phyloP scores from a whole-genome alignment of 2,888 invertebrate genomes.

The Gerosis bhagava region DNA sequence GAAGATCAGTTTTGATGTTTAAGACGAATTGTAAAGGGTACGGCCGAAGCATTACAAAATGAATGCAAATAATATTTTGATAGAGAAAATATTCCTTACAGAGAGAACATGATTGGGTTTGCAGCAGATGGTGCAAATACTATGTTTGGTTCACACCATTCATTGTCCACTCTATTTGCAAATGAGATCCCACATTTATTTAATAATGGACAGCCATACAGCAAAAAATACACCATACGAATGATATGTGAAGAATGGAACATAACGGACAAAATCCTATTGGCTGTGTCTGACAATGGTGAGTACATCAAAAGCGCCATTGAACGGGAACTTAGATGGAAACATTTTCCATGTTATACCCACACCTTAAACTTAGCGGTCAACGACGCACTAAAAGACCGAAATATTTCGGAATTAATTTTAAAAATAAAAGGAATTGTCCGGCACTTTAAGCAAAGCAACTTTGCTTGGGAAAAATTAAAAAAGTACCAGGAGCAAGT shows the following conservation, averaged over 20 bases:
- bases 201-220: no score
- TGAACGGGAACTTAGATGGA: constrained; percentile 25
- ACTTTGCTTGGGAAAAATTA: constrained; percentile 16
- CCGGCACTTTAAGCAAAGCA: constrained; percentile 16
- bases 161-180: no score
- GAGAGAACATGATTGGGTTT: no score
- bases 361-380: constrained; percentile 32
- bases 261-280: constrained; percentile 26
- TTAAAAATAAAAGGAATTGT: constrained; percentile 15
- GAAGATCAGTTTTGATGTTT: no score
- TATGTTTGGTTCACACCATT: no score
- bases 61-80: no score
- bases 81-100: no score
- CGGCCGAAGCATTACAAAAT: no score
- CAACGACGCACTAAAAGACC: constrained; percentile 6
- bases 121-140: no score
- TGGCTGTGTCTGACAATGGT: constrained; percentile 34
- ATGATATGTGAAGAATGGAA: constrained; percentile 21
- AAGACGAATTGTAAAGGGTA: no score
- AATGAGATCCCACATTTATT: no score
- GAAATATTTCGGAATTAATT: background rate
- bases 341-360: constrained; percentile 34
- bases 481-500: constrained; percentile 11
- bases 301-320: constrained; percentile 32
- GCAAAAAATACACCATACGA: no score